Percentiles rank a stretch among this genome's conserved stretches.
Evolutionary conservation across 2,797 vertebrate species (phyloP).

Genomic region (Hapalemur alaotrensis): DNA sequence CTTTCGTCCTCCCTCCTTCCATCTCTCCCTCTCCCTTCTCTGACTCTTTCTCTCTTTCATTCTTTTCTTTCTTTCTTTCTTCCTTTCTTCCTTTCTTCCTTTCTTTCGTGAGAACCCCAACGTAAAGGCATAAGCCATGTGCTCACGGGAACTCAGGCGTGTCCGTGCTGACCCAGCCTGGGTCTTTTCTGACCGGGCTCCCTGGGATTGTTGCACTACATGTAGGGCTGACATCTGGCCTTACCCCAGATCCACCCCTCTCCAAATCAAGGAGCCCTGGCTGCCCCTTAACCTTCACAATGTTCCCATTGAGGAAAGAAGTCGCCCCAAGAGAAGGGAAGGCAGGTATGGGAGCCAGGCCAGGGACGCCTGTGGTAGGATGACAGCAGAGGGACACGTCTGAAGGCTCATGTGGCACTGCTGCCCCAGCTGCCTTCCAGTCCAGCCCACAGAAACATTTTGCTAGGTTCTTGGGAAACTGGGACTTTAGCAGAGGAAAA

Average conservation of each 20-base stretch:
- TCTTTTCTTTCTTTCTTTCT: fast-evolving
- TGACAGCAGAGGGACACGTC: background rate
- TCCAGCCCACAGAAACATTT: background rate
- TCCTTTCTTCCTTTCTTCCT: too few relatives aligned
- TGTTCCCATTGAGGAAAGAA: background rate
- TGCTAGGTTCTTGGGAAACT: background rate
- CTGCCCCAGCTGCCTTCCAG: background rate
- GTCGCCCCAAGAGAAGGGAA: background rate
- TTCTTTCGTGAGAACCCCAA: background rate
- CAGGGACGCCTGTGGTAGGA: background rate
- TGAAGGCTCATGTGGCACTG: background rate
- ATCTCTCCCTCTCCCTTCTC: background rate
- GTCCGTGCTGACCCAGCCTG: background rate
- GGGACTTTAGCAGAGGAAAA: background rate
- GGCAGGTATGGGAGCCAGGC: background rate
- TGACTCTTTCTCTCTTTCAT: too few relatives aligned
- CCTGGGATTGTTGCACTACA: too few relatives aligned
- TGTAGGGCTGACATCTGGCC: background rate
- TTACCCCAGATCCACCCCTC: background rate
- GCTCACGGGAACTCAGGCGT: background rate
- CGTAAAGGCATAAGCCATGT: background rate
- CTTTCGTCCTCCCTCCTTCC: too few relatives aligned
- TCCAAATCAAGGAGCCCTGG: background rate
- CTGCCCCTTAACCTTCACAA: background rate
- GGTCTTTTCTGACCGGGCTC: background rate